A percentile compares a stretch with the other conserved stretches of the same genome.
Evolutionary conservation across 1,140 invertebrate species (phyloP).

Genomic region (Calephelis virginiensis): DNA sequence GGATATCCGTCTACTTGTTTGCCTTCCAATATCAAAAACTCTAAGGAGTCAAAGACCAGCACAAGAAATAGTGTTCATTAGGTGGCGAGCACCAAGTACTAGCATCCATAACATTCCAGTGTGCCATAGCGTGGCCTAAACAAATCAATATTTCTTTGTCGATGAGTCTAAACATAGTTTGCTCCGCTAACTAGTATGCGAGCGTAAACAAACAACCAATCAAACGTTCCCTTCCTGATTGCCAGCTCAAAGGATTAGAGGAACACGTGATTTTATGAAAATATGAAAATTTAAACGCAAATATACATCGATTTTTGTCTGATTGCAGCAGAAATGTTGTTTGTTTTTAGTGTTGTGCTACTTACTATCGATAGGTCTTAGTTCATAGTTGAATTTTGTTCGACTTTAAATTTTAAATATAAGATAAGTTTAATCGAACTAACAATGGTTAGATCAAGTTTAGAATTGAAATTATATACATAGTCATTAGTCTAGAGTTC

Average conservation of each 20-base stretch:
- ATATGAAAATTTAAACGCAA: slow-evolving; percentile 13
- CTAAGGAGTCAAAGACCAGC: too few relatives aligned
- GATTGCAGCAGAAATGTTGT: background rate
- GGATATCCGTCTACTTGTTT: too few relatives aligned
- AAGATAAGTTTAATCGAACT: too few relatives aligned
- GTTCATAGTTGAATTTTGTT: too few relatives aligned
- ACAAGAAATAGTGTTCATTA: too few relatives aligned
- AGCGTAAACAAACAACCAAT: slow-evolving; percentile 10
- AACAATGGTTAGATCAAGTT: too few relatives aligned
- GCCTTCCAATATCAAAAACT: too few relatives aligned
- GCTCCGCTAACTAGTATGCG: background rate
- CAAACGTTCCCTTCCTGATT: slow-evolving; percentile 9
- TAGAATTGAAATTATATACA: too few relatives aligned
- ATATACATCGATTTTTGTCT: slow-evolving; percentile 14
- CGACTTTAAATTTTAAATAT: too few relatives aligned
- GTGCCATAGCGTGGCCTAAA: background rate
- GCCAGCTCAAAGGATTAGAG: slow-evolving; percentile 5
- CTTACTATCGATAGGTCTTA: background rate
- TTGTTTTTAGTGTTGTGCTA: slow-evolving; percentile 1
- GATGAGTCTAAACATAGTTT: slow-evolving; percentile 8
- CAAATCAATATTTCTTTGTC: background rate
- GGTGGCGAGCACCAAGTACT: too few relatives aligned
- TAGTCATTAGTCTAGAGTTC: too few relatives aligned
- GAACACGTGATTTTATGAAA: slow-evolving; percentile 11
- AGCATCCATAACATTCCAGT: background rate